These are phyloP conservation scores for crab-eating macaque (Macaca fascicularis) DNA, from an alignment of 2,113 vertebrate genomes.

Conservation along the genomic window DNA sequence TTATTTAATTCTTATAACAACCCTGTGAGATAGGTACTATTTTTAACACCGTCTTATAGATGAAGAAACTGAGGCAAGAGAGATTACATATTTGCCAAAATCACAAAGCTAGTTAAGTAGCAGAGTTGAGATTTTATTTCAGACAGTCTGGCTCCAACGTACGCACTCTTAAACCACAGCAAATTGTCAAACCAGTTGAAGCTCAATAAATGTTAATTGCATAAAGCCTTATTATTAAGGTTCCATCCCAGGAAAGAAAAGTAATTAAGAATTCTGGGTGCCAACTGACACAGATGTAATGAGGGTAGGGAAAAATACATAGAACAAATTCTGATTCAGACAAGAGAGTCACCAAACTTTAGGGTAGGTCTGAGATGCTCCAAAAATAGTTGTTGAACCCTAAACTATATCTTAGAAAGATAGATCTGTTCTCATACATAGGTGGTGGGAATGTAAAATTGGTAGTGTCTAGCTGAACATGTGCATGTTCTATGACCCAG, in stretches of 20 bases:
- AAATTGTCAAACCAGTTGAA: not conserved
- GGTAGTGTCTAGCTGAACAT: not conserved
- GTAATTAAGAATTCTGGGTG: conserved; percentile 31
- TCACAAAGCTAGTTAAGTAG: not conserved
- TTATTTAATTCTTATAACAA: conserved; percentile 10
- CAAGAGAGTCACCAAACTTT: not conserved
- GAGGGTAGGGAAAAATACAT: not conserved
- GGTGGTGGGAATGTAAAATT: not conserved
- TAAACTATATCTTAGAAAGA: conserved; percentile 22
- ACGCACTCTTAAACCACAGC: not conserved
- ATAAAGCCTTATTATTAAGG: not conserved
- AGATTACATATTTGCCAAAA: not conserved
- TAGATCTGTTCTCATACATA: not conserved
- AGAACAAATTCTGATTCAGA: conserved; percentile 7
- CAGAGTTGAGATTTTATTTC: not conserved
- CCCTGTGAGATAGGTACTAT: not conserved
- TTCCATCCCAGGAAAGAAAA: conserved; percentile 5
- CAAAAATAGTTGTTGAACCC: not conserved
- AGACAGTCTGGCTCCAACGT: not conserved
- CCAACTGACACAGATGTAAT: not conserved
- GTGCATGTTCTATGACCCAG: not conserved
- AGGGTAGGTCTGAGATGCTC: not conserved
- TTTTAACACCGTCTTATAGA: not conserved
- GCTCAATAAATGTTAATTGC: conserved; percentile 29
- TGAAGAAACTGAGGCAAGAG: not conserved